Conservation (phyloP, 2,888 invertebrate genomes). For the Stenurella melanura region DNA sequence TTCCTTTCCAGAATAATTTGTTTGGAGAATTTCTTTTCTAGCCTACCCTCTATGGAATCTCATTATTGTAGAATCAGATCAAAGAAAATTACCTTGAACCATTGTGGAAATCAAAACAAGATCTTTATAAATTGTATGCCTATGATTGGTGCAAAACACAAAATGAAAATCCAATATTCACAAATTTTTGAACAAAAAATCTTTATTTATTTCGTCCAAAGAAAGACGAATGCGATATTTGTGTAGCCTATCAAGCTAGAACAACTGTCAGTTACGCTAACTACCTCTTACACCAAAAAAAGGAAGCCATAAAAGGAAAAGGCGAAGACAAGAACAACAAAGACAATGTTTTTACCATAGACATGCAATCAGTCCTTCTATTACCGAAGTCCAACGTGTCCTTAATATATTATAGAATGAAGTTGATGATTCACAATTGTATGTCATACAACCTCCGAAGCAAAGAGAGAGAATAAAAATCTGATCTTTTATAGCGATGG, state of each 20-base stretch:
- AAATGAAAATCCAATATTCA: background rate
- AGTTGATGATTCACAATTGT: too few species aligned
- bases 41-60: too few species aligned
- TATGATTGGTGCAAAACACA: background rate
- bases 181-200: slow-evolving; percentile 5
- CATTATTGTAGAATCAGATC: too few species aligned
- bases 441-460: too few species aligned
- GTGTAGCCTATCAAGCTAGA: slow-evolving; percentile 10
- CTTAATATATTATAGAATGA: background rate
- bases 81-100: too few species aligned
- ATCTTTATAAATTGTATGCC: too few species aligned
- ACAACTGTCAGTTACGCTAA: background rate
- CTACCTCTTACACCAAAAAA: slow-evolving; percentile 18
- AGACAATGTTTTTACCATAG: background rate
- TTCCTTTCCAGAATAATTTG: too few species aligned
- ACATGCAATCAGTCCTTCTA: background rate
- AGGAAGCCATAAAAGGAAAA: slow-evolving; percentile 4
- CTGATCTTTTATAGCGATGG: too few species aligned
- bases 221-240: slow-evolving; percentile 18
- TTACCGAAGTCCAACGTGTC: background rate
- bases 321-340: too few species aligned
- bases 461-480: too few species aligned
- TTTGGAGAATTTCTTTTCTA: too few species aligned
- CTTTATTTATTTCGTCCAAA: slow-evolving; percentile 14
- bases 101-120: too few species aligned